These are phyloP conservation scores for Trichogramma dendrolimi DNA, from an alignment of 2,888 invertebrate species.

Conservation along the genomic window DNA sequence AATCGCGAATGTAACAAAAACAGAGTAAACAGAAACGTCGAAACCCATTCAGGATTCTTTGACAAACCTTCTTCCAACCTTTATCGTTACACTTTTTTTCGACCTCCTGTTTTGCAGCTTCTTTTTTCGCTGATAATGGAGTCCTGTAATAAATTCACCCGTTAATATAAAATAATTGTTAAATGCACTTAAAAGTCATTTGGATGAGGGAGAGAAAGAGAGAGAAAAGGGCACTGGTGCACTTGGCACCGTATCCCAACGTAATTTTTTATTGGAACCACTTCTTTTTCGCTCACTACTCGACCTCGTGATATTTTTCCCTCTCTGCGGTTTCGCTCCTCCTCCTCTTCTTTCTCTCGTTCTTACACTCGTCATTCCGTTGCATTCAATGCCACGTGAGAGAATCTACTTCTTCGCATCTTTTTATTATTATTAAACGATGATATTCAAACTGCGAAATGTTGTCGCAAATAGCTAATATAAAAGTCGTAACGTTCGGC, in stretches of 20 bases:
- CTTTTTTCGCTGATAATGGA: constrained; percentile 42
- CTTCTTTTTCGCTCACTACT: constrained; percentile 27
- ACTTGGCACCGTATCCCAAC: constrained; percentile 38
- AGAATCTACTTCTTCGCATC: constrained; percentile 10
- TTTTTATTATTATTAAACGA: background rate
- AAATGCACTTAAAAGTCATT: constrained; percentile 49
- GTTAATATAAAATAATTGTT: constrained; percentile 50
- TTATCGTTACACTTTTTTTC: constrained; percentile 7
- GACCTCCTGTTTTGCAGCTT: constrained; percentile 2
- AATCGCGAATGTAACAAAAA: background rate
- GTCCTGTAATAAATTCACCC: constrained; percentile 46
- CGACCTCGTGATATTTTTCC: constrained; percentile 30
- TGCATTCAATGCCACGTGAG: background rate
- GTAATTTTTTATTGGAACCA: constrained; percentile 43
- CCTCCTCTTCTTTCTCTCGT: background rate
- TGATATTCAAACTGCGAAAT: no score
- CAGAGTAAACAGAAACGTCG: background rate
- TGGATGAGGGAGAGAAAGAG: constrained; percentile 7
- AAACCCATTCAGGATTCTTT: background rate
- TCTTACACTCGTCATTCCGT: background rate
- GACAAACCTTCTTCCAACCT: no score
- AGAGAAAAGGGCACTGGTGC: constrained; percentile 29
- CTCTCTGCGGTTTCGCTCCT: background rate
- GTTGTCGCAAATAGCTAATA: constrained; percentile 14
- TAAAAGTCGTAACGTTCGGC: constrained; percentile 21